These are phyloP conservation scores for Aix galericulata DNA, from an alignment of 2,113 vertebrate genomes.

Conservation along the genomic window DNA sequence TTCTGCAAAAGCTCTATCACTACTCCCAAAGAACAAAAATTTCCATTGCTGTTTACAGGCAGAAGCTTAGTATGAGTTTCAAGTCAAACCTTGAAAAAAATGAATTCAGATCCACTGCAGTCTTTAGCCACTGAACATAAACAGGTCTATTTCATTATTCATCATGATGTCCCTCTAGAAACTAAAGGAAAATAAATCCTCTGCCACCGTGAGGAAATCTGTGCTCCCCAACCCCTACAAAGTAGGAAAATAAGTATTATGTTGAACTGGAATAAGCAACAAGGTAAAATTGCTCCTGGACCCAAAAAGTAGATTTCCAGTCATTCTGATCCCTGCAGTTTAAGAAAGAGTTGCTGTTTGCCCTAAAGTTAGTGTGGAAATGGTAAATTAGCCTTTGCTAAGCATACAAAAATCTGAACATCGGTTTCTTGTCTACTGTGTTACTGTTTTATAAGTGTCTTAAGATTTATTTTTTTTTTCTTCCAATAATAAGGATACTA, in stretches of 20 bases:
- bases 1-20: neutral
- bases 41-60: neutral
- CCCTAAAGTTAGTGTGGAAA: neutral
- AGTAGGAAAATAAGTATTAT: no score
- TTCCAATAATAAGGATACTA: neutral
- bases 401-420: neutral
- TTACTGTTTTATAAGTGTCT: neutral
- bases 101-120: neutral
- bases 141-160: neutral
- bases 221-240: no score
- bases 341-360: neutral
- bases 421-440: neutral
- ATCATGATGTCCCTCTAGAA: neutral
- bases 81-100: neutral
- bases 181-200: neutral
- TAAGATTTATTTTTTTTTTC: neutral
- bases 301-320: neutral
- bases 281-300: neutral
- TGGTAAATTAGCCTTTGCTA: neutral
- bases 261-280: neutral
- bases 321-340: neutral
- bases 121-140: neutral
- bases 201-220: neutral
- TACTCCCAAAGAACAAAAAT: neutral
- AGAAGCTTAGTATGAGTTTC: neutral